Conservation (phyloP, 2,888 invertebrate genomes). For the Pseudolycoriella hygida region DNA sequence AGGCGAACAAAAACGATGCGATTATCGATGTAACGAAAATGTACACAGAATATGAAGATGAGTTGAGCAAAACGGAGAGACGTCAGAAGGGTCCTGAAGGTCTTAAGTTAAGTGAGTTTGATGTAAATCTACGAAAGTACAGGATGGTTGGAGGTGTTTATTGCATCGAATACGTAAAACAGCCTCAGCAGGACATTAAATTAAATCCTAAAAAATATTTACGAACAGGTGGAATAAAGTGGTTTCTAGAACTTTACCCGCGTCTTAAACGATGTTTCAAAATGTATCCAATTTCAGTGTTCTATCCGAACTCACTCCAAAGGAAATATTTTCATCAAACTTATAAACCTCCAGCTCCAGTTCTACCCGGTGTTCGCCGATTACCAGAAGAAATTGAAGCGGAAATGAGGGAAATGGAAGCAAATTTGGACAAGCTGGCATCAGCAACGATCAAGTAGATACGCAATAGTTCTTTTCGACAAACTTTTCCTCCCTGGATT, state of each 20-base stretch:
- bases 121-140: conserved; percentile 59
- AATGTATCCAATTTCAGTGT: conserved; percentile 17
- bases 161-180: conserved; percentile 50
- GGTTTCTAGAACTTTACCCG: too few relatives aligned
- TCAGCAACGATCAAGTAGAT: conserved; percentile 53
- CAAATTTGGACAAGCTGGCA: conserved; percentile 54
- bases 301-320: conserved; percentile 33
- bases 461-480: too few relatives aligned
- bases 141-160: conserved; percentile 60
- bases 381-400: conserved; percentile 66
- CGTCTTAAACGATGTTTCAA: neutral
- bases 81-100: conserved; percentile 22
- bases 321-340: conserved; percentile 42
- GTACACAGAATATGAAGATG: conserved; percentile 27
- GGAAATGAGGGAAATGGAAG: conserved; percentile 54
- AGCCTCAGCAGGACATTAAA: conserved; percentile 49
- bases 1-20: conserved; percentile 8
- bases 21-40: conserved; percentile 26
- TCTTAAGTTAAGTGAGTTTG: conserved; percentile 31
- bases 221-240: conserved; percentile 22
- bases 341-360: conserved; percentile 48
- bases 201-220: conserved; percentile 23
- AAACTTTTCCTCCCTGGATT: too few relatives aligned
- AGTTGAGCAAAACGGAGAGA: conserved; percentile 21
- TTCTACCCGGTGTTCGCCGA: conserved; percentile 44